Base-by-base conservation (phyloP, 2,888 invertebrate species). In the Auanema freiburgensis region DNA sequence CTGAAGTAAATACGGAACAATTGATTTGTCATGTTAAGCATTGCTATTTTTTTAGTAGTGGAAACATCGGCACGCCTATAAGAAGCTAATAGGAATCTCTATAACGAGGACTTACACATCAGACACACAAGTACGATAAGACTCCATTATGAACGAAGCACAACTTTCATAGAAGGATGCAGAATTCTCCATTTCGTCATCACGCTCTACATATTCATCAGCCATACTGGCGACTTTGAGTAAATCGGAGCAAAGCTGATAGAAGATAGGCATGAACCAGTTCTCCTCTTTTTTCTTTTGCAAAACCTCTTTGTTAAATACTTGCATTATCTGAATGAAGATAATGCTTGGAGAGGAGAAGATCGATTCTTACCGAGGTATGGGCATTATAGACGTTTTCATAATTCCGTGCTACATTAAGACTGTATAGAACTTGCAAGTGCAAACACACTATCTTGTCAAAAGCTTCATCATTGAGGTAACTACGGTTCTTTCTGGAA, bases 231-330 rank as follows among this genome's bases (percentile, higher is more conserved):
- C 87, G 74, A 87, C 87, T n/a, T 91, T 87, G 59, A 97, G 87
- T 46, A 98, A 87, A 85, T 98, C 97, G 16, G 93, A 87, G 79
- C 93, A 93, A 14, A 92, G 89, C 0, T 89, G 88, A 81, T 92
- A 92, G 91, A 97, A 91, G 10, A 97, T 88, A 0, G 93, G 92
- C n/a, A 98, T 86, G 75, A 91, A 90, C 97, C 97, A 98, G 85
- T 97, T 97, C 80, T 93, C 93, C 76, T 96, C 96, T 42, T 89
- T 86, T 84, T 93, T 92, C 58, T 89, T 86, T 84, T 93, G 92
- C 54, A 97, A 87, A 59, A 93, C 88, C 84, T 91, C 83, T 43
- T 78, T 77, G 63, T 78, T 79, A 72, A 81, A 80, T 12, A 71
- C 40, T 56, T 74, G 75, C 44, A 81, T 65, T 23, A 80, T 72